phyloP scores from a whole-genome alignment of 1,140 invertebrate species.

The Halictus rubicundus region DNA sequence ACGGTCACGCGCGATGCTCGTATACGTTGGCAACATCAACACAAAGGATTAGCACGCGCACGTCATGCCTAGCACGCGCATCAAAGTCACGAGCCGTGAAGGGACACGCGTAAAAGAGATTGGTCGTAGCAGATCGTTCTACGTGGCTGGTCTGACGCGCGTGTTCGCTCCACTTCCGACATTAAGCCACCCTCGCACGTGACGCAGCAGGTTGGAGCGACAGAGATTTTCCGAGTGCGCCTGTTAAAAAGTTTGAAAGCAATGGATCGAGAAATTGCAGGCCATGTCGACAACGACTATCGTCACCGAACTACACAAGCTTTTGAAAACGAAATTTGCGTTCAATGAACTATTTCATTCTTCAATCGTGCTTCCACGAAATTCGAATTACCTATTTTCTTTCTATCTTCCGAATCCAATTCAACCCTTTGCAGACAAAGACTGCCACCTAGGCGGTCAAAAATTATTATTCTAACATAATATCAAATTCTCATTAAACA shows the following conservation, averaged over 20 bases:
- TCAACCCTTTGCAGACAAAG: too few relatives aligned
- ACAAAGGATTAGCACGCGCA: constrained; percentile 66
- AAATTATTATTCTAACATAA: too few relatives aligned
- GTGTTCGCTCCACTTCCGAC: constrained; percentile 77
- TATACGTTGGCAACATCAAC: constrained; percentile 27
- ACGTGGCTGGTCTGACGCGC: constrained; percentile 62
- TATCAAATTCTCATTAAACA: too few relatives aligned
- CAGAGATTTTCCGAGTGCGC: background rate
- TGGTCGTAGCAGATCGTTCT: constrained; percentile 69
- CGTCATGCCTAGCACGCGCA: constrained; percentile 73
- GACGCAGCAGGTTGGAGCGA: constrained; percentile 11
- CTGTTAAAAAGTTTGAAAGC: background rate
- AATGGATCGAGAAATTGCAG: background rate
- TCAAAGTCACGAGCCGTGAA: constrained; percentile 75
- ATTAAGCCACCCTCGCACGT: constrained; percentile 69
- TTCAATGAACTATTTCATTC: too few relatives aligned
- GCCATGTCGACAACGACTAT: too few relatives aligned
- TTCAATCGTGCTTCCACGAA: too few relatives aligned
- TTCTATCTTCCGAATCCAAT: too few relatives aligned
- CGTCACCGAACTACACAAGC: too few relatives aligned
- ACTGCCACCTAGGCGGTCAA: too few relatives aligned
- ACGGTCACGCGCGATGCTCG: constrained; percentile 6
- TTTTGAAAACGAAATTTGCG: too few relatives aligned
- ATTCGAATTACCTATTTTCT: too few relatives aligned
- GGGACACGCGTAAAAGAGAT: constrained; percentile 68